Evolutionary conservation across 2,888 invertebrate genomes (phyloP), one percentile per base, ranked within the genome.

Genomic region (Scaptomyza caliginosa): DNA sequence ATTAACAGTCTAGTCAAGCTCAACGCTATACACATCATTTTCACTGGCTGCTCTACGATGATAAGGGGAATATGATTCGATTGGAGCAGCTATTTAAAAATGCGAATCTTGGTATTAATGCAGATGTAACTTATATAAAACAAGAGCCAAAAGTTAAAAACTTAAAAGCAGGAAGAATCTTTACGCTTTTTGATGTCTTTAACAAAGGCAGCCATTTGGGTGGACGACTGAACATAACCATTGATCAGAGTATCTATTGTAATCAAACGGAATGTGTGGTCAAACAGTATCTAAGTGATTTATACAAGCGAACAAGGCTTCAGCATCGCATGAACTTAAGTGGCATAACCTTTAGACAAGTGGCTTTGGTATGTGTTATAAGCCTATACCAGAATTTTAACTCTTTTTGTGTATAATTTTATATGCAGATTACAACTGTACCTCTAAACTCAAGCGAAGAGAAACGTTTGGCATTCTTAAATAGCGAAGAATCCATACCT

Each of bases 171-270:
- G 21, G 43, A 0, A 58, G 57, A 0, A 16, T 67, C 1, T 85
- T 74, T 24, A 60, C 71, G 0, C 59, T 88, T 8, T 89, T 86
- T 42, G 92, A 91, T 77, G 82, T 91, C 7, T 92, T 91, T 57
- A 91, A 91, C 39, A 89, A 88, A 34, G 92, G 91, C 1, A 84
- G 80, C 30, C 74, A 77, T 26, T 50, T 89, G 46, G 91, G 91
- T 11, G 91, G 91, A 0, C 59, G 74, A 23, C 62, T 92, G 0
- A 91, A 91, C 58, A 74, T 90, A 23, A 91, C 90, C 0, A 38
- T 81, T 1, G 88, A 90, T 62, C 85, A 79, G 58, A 76, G 74
- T 57, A 26, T 90, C 1, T 54, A 48, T 2, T 90, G 90, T 58
- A 70, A 60, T 65, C 40, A 2, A 0, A 67, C 24, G 1, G 4